Percentiles rank a stretch among this genome's conserved stretches.
Evolutionary conservation across 2,113 vertebrate genomes (phyloP).

Genomic region (Isichthys henryi): DNA sequence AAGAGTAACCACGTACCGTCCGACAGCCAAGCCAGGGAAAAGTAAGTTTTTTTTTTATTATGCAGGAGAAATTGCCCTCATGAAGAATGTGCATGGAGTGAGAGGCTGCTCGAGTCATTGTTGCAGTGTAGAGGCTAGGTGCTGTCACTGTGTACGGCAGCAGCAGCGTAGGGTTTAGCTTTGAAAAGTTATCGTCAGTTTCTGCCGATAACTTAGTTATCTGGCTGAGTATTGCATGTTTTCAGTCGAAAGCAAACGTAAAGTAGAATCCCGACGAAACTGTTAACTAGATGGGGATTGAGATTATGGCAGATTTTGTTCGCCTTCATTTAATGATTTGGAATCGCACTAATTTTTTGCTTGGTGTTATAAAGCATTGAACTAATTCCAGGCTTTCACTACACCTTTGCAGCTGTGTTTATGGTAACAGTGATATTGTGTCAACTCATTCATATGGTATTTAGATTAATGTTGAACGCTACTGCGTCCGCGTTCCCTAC

Average conservation of each 20-base stretch:
- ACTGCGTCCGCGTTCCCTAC: not conserved
- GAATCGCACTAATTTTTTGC: not conserved
- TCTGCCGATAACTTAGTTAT: conserved; percentile 3
- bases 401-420: not conserved
- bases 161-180: conserved; percentile 23
- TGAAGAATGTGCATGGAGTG: conserved; percentile 44
- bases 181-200: conserved; percentile 46
- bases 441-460: not conserved
- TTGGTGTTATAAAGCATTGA: not conserved
- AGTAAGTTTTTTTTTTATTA: conserved; percentile 75
- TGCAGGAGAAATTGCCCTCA: conserved; percentile 46
- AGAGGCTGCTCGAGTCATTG: conserved; percentile 42
- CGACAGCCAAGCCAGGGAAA: conserved; percentile 94
- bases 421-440: not conserved
- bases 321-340: not conserved
- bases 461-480: not conserved
- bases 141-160: conserved; percentile 33
- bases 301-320: not conserved
- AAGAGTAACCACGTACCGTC: conserved; percentile 91
- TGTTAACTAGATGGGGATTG: not conserved
- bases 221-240: not conserved
- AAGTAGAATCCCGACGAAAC: not conserved
- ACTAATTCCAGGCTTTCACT: not conserved
- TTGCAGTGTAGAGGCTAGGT: conserved; percentile 42
- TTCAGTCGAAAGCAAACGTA: not conserved